A percentile compares a stretch with the other conserved stretches of the same genome.
These are phyloP conservation scores for Drosophila kikkawai DNA, from an alignment of 1,140 invertebrate genomes.

Conservation along the genomic window DNA sequence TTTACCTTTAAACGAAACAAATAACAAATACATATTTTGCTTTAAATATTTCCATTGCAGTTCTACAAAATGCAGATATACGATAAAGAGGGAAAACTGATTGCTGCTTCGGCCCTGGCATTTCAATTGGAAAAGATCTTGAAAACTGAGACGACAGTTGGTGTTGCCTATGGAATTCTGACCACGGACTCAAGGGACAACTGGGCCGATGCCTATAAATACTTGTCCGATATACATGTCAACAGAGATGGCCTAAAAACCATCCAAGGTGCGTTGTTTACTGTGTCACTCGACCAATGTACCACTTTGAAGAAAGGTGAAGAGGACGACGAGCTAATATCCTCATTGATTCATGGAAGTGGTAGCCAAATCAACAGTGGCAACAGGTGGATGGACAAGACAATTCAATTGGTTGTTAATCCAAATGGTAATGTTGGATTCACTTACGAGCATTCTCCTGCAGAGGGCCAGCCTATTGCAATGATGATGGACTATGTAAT, in stretches of 20 bases:
- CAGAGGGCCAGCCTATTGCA: conserved; percentile 95
- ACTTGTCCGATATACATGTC: conserved; percentile 88
- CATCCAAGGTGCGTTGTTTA: conserved; percentile 92
- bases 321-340: conserved; percentile 85
- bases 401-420: conserved; percentile 93
- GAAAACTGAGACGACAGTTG: conserved; percentile 78
- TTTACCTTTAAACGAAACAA: no score
- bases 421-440: conserved; percentile 93
- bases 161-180: conserved; percentile 90
- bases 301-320: conserved; percentile 84
- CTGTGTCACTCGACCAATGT: conserved; percentile 92
- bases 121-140: conserved; percentile 86
- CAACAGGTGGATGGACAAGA: conserved; percentile 96
- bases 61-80: conserved; percentile 91
- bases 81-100: conserved; percentile 86
- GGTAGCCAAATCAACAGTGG: conserved; percentile 89
- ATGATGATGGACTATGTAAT: conserved; percentile 93
- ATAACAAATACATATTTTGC: no score
- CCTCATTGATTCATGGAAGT: conserved; percentile 90
- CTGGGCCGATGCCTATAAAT: conserved; percentile 91
- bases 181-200: conserved; percentile 92
- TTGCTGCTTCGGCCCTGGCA: conserved; percentile 52
- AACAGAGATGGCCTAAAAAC: conserved; percentile 86
- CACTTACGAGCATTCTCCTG: conserved; percentile 97
- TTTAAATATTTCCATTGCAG: conserved; percentile 84